Evolutionary conservation across 1,140 invertebrate genomes (phyloP).

Genomic region (Oedothorax gibbosus): DNA sequence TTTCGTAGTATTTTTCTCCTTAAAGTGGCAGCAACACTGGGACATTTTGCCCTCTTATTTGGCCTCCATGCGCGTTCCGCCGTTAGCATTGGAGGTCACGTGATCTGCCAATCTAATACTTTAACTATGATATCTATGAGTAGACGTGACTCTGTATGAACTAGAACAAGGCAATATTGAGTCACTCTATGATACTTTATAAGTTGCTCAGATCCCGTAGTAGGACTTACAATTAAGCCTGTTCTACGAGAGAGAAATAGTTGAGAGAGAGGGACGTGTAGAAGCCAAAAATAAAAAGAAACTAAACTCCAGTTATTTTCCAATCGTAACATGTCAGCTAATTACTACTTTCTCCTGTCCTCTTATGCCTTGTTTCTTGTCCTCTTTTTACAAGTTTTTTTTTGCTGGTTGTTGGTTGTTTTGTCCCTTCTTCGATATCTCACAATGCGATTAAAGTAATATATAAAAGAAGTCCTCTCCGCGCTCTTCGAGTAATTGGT

Average conservation of each 20-base stretch:
- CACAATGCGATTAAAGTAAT: slow-evolving; percentile 37
- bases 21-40: no score
- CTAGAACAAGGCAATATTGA: no score
- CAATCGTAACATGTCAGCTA: slow-evolving; percentile 60
- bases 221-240: background rate
- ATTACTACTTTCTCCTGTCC: slow-evolving; percentile 51
- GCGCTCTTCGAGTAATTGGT: slow-evolving; percentile 21
- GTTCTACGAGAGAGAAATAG: background rate
- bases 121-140: no score
- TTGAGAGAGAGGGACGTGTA: background rate
- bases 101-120: no score
- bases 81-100: no score
- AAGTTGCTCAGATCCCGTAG: no score
- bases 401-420: slow-evolving; percentile 18
- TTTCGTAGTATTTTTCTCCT: no score
- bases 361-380: slow-evolving; percentile 58
- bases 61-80: no score
- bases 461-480: slow-evolving; percentile 14
- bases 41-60: no score
- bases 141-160: no score
- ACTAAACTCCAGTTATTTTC: slow-evolving; percentile 53
- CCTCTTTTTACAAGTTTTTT: slow-evolving; percentile 1
- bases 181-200: no score
- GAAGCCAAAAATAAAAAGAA: slow-evolving; percentile 30
- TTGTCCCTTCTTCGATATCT: slow-evolving; percentile 15